Evolutionary conservation across 2,113 vertebrate species (phyloP).

Genomic region (Nanorana parkeri): DNA sequence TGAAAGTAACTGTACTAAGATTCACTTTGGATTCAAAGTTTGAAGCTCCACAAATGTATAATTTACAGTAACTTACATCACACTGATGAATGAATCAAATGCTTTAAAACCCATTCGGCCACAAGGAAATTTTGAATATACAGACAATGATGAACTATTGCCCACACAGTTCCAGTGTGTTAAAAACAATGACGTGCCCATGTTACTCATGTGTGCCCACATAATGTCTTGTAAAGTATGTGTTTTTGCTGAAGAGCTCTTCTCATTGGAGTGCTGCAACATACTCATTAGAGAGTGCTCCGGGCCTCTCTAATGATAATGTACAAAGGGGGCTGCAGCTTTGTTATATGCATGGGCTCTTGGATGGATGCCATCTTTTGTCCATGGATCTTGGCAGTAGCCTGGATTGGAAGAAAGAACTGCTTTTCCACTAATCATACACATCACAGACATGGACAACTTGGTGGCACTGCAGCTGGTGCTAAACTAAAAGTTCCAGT

Average conservation of each 20-base stretch:
- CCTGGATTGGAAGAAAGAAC: not conserved
- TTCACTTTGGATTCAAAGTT: too few relatives aligned
- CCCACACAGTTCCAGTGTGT: not conserved
- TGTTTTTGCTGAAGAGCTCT: not conserved
- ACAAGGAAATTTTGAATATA: too few relatives aligned
- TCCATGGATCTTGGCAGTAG: conserved; percentile 25
- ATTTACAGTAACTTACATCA: too few relatives aligned
- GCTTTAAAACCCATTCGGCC: too few relatives aligned
- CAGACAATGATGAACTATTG: too few relatives aligned
- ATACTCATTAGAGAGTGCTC: conserved; percentile 1
- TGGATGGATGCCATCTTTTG: conserved; percentile 20
- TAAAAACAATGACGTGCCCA: not conserved
- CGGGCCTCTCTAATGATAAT: not conserved
- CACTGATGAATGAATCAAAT: too few relatives aligned
- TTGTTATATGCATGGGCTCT: conserved; percentile 18
- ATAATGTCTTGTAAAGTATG: not conserved
- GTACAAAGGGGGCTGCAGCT: conserved; percentile 22
- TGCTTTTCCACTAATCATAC: conserved; percentile 16
- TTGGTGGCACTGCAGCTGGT: conserved; percentile 26
- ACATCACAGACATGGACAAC: conserved; percentile 13
- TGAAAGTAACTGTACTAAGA: too few relatives aligned
- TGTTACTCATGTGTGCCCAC: not conserved
- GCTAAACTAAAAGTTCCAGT: not conserved
- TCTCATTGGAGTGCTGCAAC: not conserved
- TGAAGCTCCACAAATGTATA: too few relatives aligned